These are phyloP conservation scores for Myrmecobius fasciatus DNA, from an alignment of 2,113 vertebrate species.

Conservation along the genomic window DNA sequence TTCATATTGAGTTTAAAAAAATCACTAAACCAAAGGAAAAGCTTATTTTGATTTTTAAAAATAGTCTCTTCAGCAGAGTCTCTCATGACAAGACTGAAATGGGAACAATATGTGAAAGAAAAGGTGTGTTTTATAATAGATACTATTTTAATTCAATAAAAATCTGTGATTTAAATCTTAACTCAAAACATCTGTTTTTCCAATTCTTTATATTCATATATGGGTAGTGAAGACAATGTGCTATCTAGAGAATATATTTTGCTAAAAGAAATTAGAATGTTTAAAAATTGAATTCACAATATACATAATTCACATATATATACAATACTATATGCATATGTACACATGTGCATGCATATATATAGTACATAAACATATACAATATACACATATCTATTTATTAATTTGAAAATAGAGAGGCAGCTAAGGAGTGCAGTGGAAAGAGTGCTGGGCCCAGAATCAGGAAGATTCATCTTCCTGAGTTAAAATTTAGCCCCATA, in stretches of 20 bases:
- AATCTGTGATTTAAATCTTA: conserved; percentile 74
- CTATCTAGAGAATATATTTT: conserved; percentile 7
- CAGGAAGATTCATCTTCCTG: not conserved
- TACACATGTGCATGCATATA: not conserved
- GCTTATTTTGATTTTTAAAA: not conserved
- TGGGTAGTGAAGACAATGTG: not conserved
- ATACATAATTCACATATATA: not conserved
- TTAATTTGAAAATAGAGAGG: not conserved
- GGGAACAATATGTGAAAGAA: conserved; percentile 29
- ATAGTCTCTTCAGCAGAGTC: not conserved
- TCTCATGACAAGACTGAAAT: not conserved
- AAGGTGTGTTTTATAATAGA: conserved; percentile 32
- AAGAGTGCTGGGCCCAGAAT: not conserved
- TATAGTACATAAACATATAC: not conserved
- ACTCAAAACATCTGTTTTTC: conserved; percentile 72
- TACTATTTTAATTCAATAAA: conserved; percentile 63
- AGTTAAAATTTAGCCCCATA: not conserved
- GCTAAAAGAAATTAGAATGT: not conserved
- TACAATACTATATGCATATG: too few species aligned
- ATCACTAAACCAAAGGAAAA: not conserved
- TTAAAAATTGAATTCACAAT: not conserved
- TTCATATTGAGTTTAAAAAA: not conserved
- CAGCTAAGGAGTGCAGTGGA: not conserved
- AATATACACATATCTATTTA: not conserved
- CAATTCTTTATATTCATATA: conserved; percentile 22